Evolutionary conservation across 2,888 invertebrate species (phyloP), one percentile per base, ranked within the genome.

Genomic region (Thecophora atra): DNA sequence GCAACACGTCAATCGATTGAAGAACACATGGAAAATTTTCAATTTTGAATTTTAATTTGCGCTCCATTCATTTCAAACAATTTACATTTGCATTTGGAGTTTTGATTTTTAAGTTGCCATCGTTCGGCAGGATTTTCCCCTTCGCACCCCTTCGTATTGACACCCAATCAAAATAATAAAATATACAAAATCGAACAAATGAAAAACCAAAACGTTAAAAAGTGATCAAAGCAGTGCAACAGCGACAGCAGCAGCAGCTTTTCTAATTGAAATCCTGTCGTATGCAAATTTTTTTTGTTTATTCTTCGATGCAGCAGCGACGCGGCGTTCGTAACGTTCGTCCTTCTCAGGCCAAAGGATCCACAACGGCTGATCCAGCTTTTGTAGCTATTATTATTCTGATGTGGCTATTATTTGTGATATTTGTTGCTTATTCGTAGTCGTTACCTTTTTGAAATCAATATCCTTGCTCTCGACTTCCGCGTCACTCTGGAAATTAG

Each of bases 101-200:
- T 44, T 63, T 3, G 3, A 19, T 63, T 63, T 30, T 8, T 19
- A 21, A 24, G 19, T 30, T 63, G 6, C 19, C 13, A 47, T 37
- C 42, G 37, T 42, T 42, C 63, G 63, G 21, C 42, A 28, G 21
- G 30, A 19, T 52, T 67, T 67, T 37, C 30, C 44, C 47, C 19
- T 30, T 24, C 42, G n/a, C 58, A 58, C 17, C n/a, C n/a, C n/a
- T 28, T 28, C 51, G 24, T 26, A 54, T 44, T 56, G 68, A 68
- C 56, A 37, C 44, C 21, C 68, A 68, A 58, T 68, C 68, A 68
- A 68, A 68, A 58, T 68, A 58, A 68, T 68, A 56, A 68, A 58
- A 66, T 42, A n/a, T 56, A 58, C 68, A 68, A 68, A 68, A 68
- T 68, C 68, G 68, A 68, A 68, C 68, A 68, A 68, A 58, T 44